Percentiles rank a stretch among this genome's conserved stretches.
These are phyloP conservation scores for Polylopha cassiicola DNA, from an alignment of 2,888 invertebrate species.

Conservation along the genomic window DNA sequence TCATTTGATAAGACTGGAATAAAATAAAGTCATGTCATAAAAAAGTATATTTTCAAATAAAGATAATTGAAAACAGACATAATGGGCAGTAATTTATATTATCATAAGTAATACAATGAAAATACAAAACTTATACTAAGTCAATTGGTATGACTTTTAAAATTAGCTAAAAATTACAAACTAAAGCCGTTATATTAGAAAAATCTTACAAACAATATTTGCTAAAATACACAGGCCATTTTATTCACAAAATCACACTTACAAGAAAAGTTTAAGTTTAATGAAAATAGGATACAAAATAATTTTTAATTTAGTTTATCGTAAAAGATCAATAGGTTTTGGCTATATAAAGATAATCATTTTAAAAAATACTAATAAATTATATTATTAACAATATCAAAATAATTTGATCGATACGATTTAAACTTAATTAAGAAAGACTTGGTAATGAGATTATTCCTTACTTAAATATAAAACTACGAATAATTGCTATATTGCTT, in stretches of 20 bases:
- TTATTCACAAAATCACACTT: slow-evolving; percentile 49
- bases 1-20: too few species aligned
- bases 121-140: slow-evolving; percentile 42
- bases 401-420: slow-evolving; percentile 7
- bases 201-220: slow-evolving; percentile 36
- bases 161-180: slow-evolving; percentile 37
- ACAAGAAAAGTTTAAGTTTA: too few species aligned
- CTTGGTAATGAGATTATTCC: slow-evolving; percentile 40
- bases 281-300: too few species aligned
- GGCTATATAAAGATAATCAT: too few species aligned
- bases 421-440: slow-evolving; percentile 36
- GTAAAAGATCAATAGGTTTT: too few species aligned
- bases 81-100: slow-evolving; percentile 61
- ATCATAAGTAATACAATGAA: slow-evolving; percentile 35
- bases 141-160: slow-evolving; percentile 45
- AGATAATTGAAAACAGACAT: slow-evolving; percentile 53
- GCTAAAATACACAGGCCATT: slow-evolving; percentile 66
- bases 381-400: too few species aligned
- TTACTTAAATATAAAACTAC: slow-evolving; percentile 31
- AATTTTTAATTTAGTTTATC: too few species aligned
- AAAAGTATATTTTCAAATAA: slow-evolving; percentile 68
- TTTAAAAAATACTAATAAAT: too few species aligned
- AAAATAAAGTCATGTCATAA: slow-evolving; percentile 40
- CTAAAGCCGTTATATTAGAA: slow-evolving; percentile 28
- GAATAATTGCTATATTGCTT: slow-evolving; percentile 64